phyloP scores from a whole-genome alignment of 2,888 invertebrate species.

The Tenthredo livida region DNA sequence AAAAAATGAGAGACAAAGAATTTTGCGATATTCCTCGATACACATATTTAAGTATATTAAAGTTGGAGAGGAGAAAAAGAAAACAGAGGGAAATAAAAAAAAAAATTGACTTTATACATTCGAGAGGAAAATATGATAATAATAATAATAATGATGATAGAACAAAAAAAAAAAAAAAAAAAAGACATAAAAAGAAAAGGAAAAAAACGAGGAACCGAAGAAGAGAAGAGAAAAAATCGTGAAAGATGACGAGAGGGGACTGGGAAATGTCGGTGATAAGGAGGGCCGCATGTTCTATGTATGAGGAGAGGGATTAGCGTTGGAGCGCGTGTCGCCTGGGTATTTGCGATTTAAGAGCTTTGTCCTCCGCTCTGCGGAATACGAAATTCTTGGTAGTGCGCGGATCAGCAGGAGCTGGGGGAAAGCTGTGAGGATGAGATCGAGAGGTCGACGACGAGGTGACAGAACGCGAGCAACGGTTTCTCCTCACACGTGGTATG shows the following conservation, averaged over 20 bases:
- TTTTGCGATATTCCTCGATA: too few relatives aligned
- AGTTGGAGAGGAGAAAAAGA: neutral
- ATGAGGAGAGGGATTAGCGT: constrained; percentile 45
- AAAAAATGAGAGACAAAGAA: too few relatives aligned
- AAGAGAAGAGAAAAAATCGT: neutral
- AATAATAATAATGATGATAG: neutral
- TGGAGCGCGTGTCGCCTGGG: constrained; percentile 48
- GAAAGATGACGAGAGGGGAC: constrained; percentile 2
- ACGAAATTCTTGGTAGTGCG: constrained; percentile 14
- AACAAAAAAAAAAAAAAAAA: neutral
- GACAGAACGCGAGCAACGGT: neutral
- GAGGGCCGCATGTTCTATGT: constrained; percentile 47
- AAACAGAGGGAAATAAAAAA: too few relatives aligned
- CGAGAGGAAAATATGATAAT: constrained; percentile 2
- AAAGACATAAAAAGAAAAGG: neutral
- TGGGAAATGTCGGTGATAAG: constrained; percentile 46
- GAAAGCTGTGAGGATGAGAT: neutral
- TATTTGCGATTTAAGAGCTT: constrained; percentile 52
- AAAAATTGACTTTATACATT: neutral
- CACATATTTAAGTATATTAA: too few relatives aligned
- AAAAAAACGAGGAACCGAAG: neutral
- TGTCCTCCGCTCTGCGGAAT: constrained; percentile 39
- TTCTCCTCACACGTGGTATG: constrained; percentile 11
- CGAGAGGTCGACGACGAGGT: constrained; percentile 33
- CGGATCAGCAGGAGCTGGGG: neutral